phyloP scores from a whole-genome alignment of 2,888 invertebrate genomes.

The Epirrhoe alternata region DNA sequence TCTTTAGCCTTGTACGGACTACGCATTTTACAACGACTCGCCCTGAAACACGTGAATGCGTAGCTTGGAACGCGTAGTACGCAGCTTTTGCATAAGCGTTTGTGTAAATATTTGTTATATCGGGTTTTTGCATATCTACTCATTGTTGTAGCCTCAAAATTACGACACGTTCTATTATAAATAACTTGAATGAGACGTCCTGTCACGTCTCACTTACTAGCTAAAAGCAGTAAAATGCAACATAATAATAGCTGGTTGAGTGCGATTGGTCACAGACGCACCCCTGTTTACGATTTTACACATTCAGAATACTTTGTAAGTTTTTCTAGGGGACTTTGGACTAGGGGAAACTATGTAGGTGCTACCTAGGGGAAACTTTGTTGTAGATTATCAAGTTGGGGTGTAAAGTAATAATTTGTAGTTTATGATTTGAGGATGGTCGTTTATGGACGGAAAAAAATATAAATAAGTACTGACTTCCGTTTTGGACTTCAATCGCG shows the following conservation, averaged over 20 bases:
- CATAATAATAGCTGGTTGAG: constrained; percentile 2
- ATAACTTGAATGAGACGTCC: too few relatives aligned
- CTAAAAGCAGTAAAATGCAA: constrained; percentile 11
- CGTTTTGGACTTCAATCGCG: neutral
- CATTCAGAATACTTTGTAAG: constrained; percentile 15
- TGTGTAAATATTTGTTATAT: too few relatives aligned
- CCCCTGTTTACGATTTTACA: constrained; percentile 29
- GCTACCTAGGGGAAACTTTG: constrained; percentile 15
- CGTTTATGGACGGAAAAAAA: neutral
- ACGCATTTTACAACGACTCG: too few relatives aligned
- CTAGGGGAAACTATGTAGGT: constrained; percentile 6
- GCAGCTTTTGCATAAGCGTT: too few relatives aligned
- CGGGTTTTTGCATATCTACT: too few relatives aligned
- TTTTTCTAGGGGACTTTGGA: constrained; percentile 3
- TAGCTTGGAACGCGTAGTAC: too few relatives aligned
- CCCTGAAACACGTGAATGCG: too few relatives aligned
- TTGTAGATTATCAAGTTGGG: constrained; percentile 14
- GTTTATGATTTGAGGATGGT: constrained; percentile 10
- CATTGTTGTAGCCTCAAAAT: too few relatives aligned
- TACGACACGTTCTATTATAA: too few relatives aligned
- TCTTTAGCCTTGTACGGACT: too few relatives aligned
- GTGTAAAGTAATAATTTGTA: constrained; percentile 13
- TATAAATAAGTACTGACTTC: neutral
- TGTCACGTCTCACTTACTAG: neutral
- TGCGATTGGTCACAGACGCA: constrained; percentile 5